These are phyloP conservation scores for Rhinolophus sinicus DNA, from an alignment of 2,113 vertebrate genomes.

Conservation along the genomic window DNA sequence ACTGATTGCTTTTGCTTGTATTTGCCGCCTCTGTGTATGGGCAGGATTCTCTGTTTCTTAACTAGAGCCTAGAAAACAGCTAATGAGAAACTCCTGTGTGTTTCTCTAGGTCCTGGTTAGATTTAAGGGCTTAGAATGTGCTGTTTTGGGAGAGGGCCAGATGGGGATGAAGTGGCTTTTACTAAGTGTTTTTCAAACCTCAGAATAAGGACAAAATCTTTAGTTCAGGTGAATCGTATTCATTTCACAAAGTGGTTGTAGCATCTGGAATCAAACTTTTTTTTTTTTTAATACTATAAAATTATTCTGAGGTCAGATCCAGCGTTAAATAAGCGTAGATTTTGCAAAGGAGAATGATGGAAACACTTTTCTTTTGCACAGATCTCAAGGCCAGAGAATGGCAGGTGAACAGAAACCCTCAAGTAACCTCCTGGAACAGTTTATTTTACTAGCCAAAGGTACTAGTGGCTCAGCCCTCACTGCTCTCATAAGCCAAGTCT, in stretches of 20 bases:
- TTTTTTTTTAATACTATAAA: not conserved
- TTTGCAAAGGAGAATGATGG: slow-evolving; percentile 51
- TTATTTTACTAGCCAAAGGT: slow-evolving; percentile 90
- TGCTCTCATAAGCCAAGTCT: slow-evolving; percentile 90
- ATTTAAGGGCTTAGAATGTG: slow-evolving; percentile 30
- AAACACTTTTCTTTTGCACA: slow-evolving; percentile 77
- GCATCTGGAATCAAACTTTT: not conserved
- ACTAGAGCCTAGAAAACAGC: not conserved
- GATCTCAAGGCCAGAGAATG: slow-evolving; percentile 87
- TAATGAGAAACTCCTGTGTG: slow-evolving; percentile 5
- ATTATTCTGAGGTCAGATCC: not conserved
- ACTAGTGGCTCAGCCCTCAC: slow-evolving; percentile 89
- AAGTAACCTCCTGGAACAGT: slow-evolving; percentile 90
- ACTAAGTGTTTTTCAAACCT: not conserved
- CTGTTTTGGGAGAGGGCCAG: not conserved
- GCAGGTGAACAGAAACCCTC: slow-evolving; percentile 90
- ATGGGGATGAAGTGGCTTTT: not conserved
- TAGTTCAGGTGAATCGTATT: not conserved
- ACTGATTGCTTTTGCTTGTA: not conserved
- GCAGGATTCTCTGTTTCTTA: not conserved
- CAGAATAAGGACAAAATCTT: slow-evolving; percentile 16
- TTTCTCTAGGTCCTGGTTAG: not conserved
- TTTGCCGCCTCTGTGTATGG: not conserved
- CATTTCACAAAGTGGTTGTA: not conserved
- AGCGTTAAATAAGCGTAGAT: not conserved